These are phyloP conservation scores for Nezara viridula DNA, from an alignment of 2,888 invertebrate genomes.

Conservation along the genomic window DNA sequence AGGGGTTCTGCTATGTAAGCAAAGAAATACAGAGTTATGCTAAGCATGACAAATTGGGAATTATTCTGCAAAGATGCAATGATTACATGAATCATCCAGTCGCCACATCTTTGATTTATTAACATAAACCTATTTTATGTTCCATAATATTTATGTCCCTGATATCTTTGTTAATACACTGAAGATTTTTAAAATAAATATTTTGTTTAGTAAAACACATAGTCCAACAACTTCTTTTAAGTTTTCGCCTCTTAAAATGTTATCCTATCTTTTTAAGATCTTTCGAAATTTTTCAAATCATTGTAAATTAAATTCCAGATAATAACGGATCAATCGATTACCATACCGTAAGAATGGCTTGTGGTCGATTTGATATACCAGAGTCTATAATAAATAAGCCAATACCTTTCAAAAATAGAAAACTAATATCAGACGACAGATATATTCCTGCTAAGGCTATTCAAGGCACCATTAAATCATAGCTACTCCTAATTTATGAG, in stretches of 20 bases:
- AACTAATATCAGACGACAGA: slow-evolving; percentile 3
- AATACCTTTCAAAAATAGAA: background rate
- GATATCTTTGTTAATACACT: background rate
- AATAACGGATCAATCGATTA: background rate
- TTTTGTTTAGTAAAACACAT: too few relatives aligned
- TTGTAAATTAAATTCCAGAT: too few relatives aligned
- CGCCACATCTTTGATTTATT: background rate
- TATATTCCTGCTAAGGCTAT: slow-evolving; percentile 16
- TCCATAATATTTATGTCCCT: background rate
- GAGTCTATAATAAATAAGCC: background rate
- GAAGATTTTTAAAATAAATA: too few relatives aligned
- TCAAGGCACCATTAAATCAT: slow-evolving; percentile 1
- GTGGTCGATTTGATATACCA: background rate
- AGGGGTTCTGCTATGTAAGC: too few relatives aligned
- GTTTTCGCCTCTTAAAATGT: too few relatives aligned
- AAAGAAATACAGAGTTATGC: too few relatives aligned
- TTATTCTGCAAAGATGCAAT: background rate
- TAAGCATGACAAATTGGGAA: background rate
- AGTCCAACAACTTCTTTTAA: too few relatives aligned
- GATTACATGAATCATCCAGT: background rate
- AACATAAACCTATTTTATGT: background rate
- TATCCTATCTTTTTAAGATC: too few relatives aligned
- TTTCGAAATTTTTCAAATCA: too few relatives aligned
- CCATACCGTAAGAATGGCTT: background rate
- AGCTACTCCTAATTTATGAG: background rate